These are phyloP conservation scores for Hydrolagus affinis DNA, from an alignment of 2,113 vertebrate genomes.

Conservation along the genomic window DNA sequence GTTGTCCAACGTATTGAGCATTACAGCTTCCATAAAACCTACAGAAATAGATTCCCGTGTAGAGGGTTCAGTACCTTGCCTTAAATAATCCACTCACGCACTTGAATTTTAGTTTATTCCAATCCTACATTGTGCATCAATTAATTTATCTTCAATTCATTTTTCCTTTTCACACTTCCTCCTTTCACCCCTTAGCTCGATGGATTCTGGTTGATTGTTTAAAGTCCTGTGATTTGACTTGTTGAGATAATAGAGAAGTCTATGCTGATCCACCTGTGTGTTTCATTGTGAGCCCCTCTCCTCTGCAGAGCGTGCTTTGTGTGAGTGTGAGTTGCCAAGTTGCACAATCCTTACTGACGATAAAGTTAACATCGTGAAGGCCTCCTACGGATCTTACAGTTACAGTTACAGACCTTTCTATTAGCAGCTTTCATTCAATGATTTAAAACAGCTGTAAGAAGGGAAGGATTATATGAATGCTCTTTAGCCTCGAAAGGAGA, in stretches of 20 bases:
- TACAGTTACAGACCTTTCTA: conserved; percentile 13
- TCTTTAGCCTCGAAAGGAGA: too few relatives aligned
- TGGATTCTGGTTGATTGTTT: background rate
- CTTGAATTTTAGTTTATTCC: conserved; percentile 4
- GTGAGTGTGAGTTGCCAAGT: conserved; percentile 10
- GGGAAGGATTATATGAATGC: too few relatives aligned
- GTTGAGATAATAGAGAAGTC: conserved; percentile 7
- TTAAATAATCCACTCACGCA: background rate
- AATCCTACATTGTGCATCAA: background rate
- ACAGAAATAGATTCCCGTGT: too few relatives aligned
- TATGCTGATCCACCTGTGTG: background rate
- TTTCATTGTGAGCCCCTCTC: background rate
- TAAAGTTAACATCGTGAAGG: conserved; percentile 7
- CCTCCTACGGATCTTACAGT: conserved; percentile 21
- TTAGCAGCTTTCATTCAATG: background rate
- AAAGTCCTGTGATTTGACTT: background rate
- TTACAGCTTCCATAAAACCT: background rate
- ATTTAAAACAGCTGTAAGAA: background rate
- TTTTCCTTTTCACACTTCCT: background rate
- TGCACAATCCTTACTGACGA: background rate
- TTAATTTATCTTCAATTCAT: background rate
- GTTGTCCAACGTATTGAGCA: background rate
- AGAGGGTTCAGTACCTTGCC: conserved; percentile 3
- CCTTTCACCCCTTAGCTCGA: conserved; percentile 8
- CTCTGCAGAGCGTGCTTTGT: conserved; percentile 12